Evolutionary conservation across 2,888 invertebrate genomes (phyloP).

Genomic region (Harpalus rufipes): DNA sequence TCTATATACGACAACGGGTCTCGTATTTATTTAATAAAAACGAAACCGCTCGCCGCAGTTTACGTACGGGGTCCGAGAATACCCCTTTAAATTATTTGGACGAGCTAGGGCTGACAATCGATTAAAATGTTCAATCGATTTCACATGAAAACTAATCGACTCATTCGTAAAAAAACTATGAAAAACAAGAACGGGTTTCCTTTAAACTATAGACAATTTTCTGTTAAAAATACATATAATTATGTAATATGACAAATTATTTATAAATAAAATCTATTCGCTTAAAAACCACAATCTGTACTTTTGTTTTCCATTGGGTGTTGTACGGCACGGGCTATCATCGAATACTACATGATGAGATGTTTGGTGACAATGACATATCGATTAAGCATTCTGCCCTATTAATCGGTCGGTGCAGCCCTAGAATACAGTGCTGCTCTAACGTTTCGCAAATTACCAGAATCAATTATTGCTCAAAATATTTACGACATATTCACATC

Average conservation of each 20-base stretch:
- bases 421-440: slow-evolving; percentile 64
- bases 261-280: slow-evolving; percentile 67
- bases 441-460: slow-evolving; percentile 58
- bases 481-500: slow-evolving; percentile 57
- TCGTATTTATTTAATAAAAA: slow-evolving; percentile 56
- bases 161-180: slow-evolving; percentile 50
- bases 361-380: slow-evolving; percentile 44
- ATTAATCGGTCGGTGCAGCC: slow-evolving; percentile 65
- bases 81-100: slow-evolving; percentile 45
- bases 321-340: slow-evolving; percentile 35
- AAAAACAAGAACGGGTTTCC: slow-evolving; percentile 62
- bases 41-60: slow-evolving; percentile 63
- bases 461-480: slow-evolving; percentile 65
- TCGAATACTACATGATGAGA: slow-evolving; percentile 31
- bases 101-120: slow-evolving; percentile 73
- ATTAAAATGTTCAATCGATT: slow-evolving; percentile 68
- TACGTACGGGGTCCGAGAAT: slow-evolving; percentile 55
- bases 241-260: slow-evolving; percentile 66
- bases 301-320: slow-evolving; percentile 63
- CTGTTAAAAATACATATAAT: slow-evolving; percentile 65
- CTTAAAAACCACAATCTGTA: slow-evolving; percentile 64
- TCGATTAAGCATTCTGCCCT: slow-evolving; percentile 63
- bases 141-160: slow-evolving; percentile 52
- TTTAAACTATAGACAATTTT: slow-evolving; percentile 63
- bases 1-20: slow-evolving; percentile 66